Evolutionary conservation across 2,888 invertebrate genomes (phyloP), one percentile per base, ranked within the genome.

Genomic region (Meloe dianella): DNA sequence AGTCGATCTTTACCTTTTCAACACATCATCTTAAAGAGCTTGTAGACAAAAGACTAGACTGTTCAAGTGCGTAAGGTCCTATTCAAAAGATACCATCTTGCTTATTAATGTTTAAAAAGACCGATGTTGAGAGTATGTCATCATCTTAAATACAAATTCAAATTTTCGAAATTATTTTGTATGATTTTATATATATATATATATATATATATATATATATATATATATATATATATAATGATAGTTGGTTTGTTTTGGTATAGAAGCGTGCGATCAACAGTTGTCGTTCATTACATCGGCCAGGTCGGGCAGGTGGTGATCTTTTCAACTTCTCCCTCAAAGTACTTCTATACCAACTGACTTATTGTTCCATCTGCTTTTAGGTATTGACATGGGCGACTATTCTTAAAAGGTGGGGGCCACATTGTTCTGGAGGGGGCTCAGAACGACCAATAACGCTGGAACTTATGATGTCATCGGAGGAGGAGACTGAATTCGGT

Each of bases 401-500:
- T 82, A 83, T 84, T 84, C 84, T 84, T 84, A 83, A 83, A 85
- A 86, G 86, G 47, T 47, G 47, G 86, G 86, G 85, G 86, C 84
- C 84, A 84, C 81, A 79, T 84, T 73, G 83, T 81, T 83, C 85
- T 85, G 86, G 86, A 85, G 86, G 85, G 85, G 86, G 89, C 89
- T 85, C 86, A 85, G 89, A 84, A 87, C 88, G 90, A 88, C 90
- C 89, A 90, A 92, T 92, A 92, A 92, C 89, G 90, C 90, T 89
- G 88, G 86, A 89, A 89, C 88, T 92, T 93, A 93, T 94, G 93
- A 94, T 94, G 94, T 94, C 94, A 94, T 94, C 94, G 92, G 94
- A 94, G 92, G 94, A 94, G 93, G 94, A 94, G 92, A 92, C 92
- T 89, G 93, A 84, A 89, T 93, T 92, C 90, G 93, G 93, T 90